These are phyloP conservation scores for human DNA, from an alignment of 2,113 vertebrate species.

Conservation along the genomic window GRCh38 chr7:89815501-89816000, in stretches of 20 bases:
- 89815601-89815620: constrained; percentile 61
- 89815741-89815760: constrained; percentile 72
- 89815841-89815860: constrained; percentile 73
- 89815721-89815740: constrained; percentile 71
- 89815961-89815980: constrained; percentile 59
- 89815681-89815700: constrained; percentile 61
- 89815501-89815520: background rate
- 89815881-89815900: constrained; percentile 59
- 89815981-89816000: background rate
- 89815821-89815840: constrained; percentile 62
- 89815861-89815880: constrained; percentile 56
- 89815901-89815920: constrained; percentile 48
- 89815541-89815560: constrained; percentile 4
- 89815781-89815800: constrained; percentile 64
- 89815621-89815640: constrained; percentile 41
- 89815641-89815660: constrained; percentile 58
- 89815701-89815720: constrained; percentile 75
- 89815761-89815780: constrained; percentile 73
- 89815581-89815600: constrained; percentile 40
- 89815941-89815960: constrained; percentile 22
- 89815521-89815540: constrained; percentile 5
- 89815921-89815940: constrained; percentile 40
- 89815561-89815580: constrained; percentile 53
- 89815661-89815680: constrained; percentile 26
- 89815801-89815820: constrained; percentile 70